These are phyloP conservation scores for Prietella phreatophila DNA, from an alignment of 2,113 vertebrate species.

Conservation along the genomic window DNA sequence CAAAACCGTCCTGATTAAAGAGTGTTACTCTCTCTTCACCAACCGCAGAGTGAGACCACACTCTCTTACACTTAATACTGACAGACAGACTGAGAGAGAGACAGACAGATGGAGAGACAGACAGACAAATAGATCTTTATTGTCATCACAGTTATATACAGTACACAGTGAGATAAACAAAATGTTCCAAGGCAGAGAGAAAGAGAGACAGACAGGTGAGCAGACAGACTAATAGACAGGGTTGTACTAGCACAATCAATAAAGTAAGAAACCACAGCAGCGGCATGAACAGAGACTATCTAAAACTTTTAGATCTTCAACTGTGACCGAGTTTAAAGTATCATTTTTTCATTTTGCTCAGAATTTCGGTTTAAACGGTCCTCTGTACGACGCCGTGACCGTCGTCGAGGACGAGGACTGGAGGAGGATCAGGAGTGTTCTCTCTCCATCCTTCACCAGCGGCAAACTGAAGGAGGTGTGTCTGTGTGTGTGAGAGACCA, in stretches of 20 bases:
- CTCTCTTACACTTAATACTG: neutral
- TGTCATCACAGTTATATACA: no score
- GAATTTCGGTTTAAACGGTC: conserved; percentile 62
- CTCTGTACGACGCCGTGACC: conserved; percentile 50
- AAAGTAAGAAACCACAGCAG: no score
- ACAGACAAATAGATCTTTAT: no score
- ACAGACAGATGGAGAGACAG: no score
- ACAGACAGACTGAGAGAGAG: neutral
- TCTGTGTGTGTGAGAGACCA: neutral
- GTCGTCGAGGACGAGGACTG: conserved; percentile 71
- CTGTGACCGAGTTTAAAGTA: neutral
- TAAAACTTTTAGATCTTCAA: neutral
- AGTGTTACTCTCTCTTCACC: conserved; percentile 62
- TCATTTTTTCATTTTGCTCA: conserved; percentile 32
- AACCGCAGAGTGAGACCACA: conserved; percentile 49
- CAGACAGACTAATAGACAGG: no score
- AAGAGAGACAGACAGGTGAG: no score
- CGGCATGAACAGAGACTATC: no score
- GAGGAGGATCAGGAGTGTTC: conserved; percentile 72
- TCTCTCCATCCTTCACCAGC: conserved; percentile 79
- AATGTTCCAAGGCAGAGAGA: no score
- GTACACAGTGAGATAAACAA: no score
- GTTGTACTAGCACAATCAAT: no score
- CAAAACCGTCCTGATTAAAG: conserved; percentile 67
- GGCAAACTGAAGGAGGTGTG: conserved; percentile 81